Evolutionary conservation across 1,140 invertebrate species (phyloP), one percentile per base, ranked within the genome.

Genomic region (Monomorium pharaonis): DNA sequence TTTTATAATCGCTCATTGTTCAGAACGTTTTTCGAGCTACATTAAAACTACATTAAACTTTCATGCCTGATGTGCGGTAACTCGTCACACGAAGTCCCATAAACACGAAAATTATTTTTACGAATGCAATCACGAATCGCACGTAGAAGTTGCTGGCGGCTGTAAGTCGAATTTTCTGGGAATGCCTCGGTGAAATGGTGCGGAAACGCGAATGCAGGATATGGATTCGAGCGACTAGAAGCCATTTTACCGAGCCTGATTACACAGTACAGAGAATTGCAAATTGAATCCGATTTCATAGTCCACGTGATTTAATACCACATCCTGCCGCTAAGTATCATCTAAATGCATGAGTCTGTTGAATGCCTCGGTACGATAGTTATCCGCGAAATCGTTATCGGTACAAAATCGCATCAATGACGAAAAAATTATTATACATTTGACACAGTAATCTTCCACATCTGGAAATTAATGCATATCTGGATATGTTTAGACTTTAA

Each of bases 181-280:
- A 83, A 77, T 63, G 49, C 27, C 27, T 30, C 37, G 30, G 37
- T 18, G 75, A 77, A 89, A 88, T 69, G 44, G 44, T 18, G 44
- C 37, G 77, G 74, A 88, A 84, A 89, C 67, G 63, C 30, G 24
- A 37, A 80, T 16, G 49, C 24, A 76, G 51, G 84, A 58, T 30
- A 14, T 14, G 9, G 42, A 24, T 24, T 88, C 47, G 74, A 86
- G 72, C 44, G 63, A 42, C n/a, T 58, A 33, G 67, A 87, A 89
- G 69, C 24, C 62, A 85, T 87, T 70, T 58, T 27, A 54, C 14
- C 30, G 44, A 44, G 60, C 47, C 77, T 85, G 85, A 90, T 91
- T 87, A 49, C 87, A 90, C 83, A 62, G 78, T 77, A 84, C 58
- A 65, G 80, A 76, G 85, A 77, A 90, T 91, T 62, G 85, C 72